Evolutionary conservation across 2,888 invertebrate species (phyloP), one percentile per base, ranked within the genome.

Genomic region (Endotricha flammealis): DNA sequence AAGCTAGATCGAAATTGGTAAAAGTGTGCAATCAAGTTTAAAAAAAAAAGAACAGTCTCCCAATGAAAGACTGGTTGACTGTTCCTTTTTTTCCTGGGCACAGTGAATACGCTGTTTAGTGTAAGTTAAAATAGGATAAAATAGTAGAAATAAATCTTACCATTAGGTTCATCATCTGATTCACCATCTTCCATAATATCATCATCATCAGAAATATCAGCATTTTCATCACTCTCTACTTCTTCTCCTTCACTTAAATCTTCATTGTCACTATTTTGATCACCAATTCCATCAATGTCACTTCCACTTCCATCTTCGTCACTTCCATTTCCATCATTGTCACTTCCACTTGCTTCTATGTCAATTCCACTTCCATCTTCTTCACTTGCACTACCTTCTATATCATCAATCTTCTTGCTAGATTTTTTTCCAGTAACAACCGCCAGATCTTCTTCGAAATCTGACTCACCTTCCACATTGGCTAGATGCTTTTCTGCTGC

Each of bases 381-480:
- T 32, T 42, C 44, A 43, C 37, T 57, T 12, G 50, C 36, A 31
- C 57, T 50, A 35, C 48, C 8, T 25, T 22, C 36, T 37, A 46
- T 46, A 27, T 48, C 47, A 22, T 46, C 41, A 20, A 32, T 33
- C 17, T 53, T 58, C 39, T 68, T 66, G 40, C 54, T 54, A 37
- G 59, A 44, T 48, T 78, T 64, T 57, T 83, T 81, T 9, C 87
- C 88, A 2, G 89, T 87, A 40, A 89, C 89, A 27, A 83, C 69
- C 24, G 88, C 89, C 34, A 90, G 74, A 56, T 91, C 90, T 54
- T 91, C 89, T 38, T 90, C 91, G 64, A 91, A 91, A 57, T 92
- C 91, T 30, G 82, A 85, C 39, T 87, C 88, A 0, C 76, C 85
- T 46, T 88, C 88, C 3, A 87, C 87, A 63, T 90, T 88, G 23